Percentiles rank a stretch among this genome's conserved stretches.
phyloP scores from a whole-genome alignment of 2,113 vertebrate genomes.

The Nyctereutes procyonoides region DNA sequence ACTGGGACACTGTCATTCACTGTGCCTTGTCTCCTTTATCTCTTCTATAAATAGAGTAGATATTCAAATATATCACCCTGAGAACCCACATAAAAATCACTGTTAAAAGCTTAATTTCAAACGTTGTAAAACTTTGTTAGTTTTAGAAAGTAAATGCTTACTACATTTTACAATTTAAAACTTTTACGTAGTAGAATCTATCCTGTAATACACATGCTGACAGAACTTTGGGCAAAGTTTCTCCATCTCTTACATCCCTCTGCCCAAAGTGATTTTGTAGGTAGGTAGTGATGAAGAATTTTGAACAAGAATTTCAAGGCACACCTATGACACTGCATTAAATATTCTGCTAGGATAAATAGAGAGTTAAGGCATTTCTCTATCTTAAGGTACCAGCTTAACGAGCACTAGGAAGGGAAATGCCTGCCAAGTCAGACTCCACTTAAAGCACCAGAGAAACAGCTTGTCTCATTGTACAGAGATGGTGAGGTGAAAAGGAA shows the following conservation, averaged over 20 bases:
- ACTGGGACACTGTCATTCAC: not conserved
- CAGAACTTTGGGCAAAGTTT: not conserved
- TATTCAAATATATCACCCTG: not conserved
- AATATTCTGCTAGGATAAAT: not conserved
- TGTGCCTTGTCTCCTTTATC: not conserved
- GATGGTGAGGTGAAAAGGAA: not conserved
- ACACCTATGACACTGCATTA: not conserved
- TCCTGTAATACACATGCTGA: not conserved
- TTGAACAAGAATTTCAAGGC: not conserved
- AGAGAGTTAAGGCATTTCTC: not conserved
- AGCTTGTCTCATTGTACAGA: no score
- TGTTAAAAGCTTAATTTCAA: slow-evolving; percentile 27
- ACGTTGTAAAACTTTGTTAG: not conserved
- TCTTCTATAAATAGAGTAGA: not conserved
- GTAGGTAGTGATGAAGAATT: not conserved
- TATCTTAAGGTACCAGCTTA: not conserved
- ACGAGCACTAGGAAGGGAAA: not conserved
- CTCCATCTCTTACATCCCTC: not conserved
- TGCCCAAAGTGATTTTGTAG: not conserved
- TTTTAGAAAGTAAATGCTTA: not conserved
- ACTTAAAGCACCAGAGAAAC: not conserved
- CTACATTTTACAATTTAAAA: not conserved
- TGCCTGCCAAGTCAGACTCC: not conserved
- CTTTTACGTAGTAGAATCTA: not conserved
- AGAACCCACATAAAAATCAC: not conserved